Evolutionary conservation across 2,888 invertebrate species (phyloP).

Genomic region (Loripinus fragilis): DNA sequence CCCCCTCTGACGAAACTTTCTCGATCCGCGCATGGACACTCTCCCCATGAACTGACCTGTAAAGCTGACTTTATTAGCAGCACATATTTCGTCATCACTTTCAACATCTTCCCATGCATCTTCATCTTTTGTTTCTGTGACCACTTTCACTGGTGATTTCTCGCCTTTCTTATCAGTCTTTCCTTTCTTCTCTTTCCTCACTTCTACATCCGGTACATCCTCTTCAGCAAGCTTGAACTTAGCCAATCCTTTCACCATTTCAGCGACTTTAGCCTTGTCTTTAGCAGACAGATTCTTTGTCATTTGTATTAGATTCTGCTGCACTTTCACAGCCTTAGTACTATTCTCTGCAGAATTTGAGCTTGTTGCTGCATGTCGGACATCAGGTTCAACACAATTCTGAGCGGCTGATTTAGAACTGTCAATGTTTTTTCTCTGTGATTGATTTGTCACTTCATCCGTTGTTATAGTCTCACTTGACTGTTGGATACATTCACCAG

Average conservation of each 20-base stretch:
- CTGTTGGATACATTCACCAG: no score
- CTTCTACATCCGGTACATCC: background rate
- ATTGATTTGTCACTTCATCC: background rate
- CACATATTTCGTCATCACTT: background rate
- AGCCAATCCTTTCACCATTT: constrained; percentile 39
- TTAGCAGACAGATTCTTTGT: constrained; percentile 24
- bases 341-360: background rate
- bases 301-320: constrained; percentile 28
- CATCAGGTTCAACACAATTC: background rate
- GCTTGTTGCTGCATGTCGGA: no score
- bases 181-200: background rate
- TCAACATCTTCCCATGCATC: constrained; percentile 11
- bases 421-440: background rate
- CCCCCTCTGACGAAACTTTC: no score
- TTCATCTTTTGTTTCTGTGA: background rate
- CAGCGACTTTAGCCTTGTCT: constrained; percentile 33
- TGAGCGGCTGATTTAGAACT: background rate
- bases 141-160: background rate
- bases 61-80: no score
- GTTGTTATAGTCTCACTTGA: background rate
- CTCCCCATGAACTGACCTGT: background rate
- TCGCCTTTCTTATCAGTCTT: background rate
- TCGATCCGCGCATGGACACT: no score
- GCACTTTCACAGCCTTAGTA: constrained; percentile 24
- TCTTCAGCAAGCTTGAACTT: constrained; percentile 40